These are phyloP conservation scores for Prionace glauca DNA, from an alignment of 2,797 vertebrate species.

Conservation along the genomic window DNA sequence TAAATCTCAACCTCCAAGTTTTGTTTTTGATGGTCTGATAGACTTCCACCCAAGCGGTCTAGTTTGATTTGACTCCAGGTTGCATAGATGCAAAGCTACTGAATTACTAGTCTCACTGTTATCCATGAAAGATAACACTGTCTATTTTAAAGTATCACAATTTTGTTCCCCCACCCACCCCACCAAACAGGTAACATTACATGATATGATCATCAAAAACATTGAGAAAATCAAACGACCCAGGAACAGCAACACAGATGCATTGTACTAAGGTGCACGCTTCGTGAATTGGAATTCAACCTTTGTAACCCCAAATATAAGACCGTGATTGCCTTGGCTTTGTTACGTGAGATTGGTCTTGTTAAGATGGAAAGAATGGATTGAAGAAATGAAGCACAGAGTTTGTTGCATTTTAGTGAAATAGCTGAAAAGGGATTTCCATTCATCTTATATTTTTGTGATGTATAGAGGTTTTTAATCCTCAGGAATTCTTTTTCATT, in stretches of 20 bases:
- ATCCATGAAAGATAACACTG: background rate
- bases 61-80: background rate
- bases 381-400: constrained; percentile 60
- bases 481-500: constrained; percentile 57
- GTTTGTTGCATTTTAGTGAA: constrained; percentile 55
- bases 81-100: background rate
- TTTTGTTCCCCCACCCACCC: background rate
- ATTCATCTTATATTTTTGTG: constrained; percentile 55
- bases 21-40: background rate
- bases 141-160: background rate
- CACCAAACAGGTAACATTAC: constrained; percentile 81
- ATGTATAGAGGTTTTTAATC: constrained; percentile 64
- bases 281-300: constrained; percentile 54
- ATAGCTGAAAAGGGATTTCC: constrained; percentile 62
- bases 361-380: constrained; percentile 63
- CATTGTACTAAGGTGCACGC: constrained; percentile 66
- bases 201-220: constrained; percentile 99
- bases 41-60: background rate
- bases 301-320: constrained; percentile 65
- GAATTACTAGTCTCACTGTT: background rate
- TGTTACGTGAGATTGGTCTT: constrained; percentile 57
- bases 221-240: constrained; percentile 99
- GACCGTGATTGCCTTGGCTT: constrained; percentile 68
- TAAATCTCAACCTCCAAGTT: background rate
- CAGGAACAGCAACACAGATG: constrained; percentile 92